A percentile compares a stretch with the other conserved stretches of the same genome.
Conservation (phyloP, 2,113 vertebrate genomes). For the Stegastes partitus region DNA sequence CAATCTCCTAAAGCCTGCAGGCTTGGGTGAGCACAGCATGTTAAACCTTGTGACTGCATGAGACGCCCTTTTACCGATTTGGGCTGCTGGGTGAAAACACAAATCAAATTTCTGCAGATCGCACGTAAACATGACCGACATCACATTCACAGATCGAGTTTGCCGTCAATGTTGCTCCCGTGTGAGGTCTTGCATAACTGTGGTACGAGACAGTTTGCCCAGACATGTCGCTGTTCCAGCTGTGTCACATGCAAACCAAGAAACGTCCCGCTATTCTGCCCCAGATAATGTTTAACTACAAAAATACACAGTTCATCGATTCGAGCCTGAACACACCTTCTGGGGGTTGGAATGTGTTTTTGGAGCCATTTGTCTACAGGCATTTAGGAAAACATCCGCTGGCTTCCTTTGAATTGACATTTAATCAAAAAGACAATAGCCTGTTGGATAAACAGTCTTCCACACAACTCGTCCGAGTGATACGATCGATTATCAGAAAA, state of each 20-base stretch:
- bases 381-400: constrained; percentile 13
- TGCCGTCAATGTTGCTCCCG: constrained; percentile 15
- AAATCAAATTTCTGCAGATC: background rate
- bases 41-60: constrained; percentile 2
- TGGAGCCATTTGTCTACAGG: background rate
- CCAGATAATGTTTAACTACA: background rate
- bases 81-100: background rate
- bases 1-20: constrained; percentile 52
- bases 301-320: background rate
- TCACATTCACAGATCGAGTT: background rate
- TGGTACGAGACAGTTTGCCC: constrained; percentile 29
- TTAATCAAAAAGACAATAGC: background rate
- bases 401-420: background rate
- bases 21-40: background rate
- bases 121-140: background rate
- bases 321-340: background rate
- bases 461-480: fast-evolving
- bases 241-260: background rate
- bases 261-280: background rate
- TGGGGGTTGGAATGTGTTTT: background rate
- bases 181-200: constrained; percentile 71
- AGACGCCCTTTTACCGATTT: background rate
- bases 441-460: background rate
- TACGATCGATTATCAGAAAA: fast-evolving
- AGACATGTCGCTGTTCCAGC: constrained; percentile 66